phyloP scores from a whole-genome alignment of 2,888 invertebrate genomes.

The Dexiosoma caninum region DNA sequence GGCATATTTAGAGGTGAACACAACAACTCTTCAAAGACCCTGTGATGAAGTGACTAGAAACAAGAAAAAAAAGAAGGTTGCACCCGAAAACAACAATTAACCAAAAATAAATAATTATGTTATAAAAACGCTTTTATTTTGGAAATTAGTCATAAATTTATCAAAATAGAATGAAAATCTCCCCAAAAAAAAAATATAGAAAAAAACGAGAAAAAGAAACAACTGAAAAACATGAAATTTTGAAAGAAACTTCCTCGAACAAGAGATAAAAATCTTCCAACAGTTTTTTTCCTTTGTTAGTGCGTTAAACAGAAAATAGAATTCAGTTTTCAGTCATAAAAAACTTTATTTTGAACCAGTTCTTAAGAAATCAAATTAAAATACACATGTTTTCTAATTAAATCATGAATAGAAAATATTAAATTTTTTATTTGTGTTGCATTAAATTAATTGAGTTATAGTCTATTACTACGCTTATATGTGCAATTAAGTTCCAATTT shows the following conservation, averaged over 20 bases:
- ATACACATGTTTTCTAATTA: background rate
- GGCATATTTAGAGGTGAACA: slow-evolving; percentile 46
- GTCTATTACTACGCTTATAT: slow-evolving; percentile 48
- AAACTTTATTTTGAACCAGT: background rate
- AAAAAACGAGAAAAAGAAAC: slow-evolving; percentile 8
- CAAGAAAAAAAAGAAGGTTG: background rate
- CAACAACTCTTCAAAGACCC: slow-evolving; percentile 19
- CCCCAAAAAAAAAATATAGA: slow-evolving; percentile 8
- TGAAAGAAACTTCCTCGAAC: slow-evolving; percentile 37
- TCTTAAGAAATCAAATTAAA: slow-evolving; percentile 33
- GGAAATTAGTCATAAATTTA: slow-evolving; percentile 61
- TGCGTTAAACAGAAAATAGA: no score
- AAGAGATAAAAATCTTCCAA: slow-evolving; percentile 44
- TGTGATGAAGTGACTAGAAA: background rate
- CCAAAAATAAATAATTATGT: slow-evolving; percentile 54
- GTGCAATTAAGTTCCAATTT: no score
- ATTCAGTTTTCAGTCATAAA: no score
- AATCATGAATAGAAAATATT: slow-evolving; percentile 21
- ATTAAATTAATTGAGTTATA: slow-evolving; percentile 55
- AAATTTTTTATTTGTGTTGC: slow-evolving; percentile 3
- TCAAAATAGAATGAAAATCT: slow-evolving; percentile 16
- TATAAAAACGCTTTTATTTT: slow-evolving; percentile 45
- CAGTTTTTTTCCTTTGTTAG: slow-evolving; percentile 18
- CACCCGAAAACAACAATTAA: slow-evolving; percentile 49
- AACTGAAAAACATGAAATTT: slow-evolving; percentile 12